These are phyloP conservation scores for Vanessa tameamea DNA, from an alignment of 1,140 invertebrate genomes.

Conservation along the genomic window DNA sequence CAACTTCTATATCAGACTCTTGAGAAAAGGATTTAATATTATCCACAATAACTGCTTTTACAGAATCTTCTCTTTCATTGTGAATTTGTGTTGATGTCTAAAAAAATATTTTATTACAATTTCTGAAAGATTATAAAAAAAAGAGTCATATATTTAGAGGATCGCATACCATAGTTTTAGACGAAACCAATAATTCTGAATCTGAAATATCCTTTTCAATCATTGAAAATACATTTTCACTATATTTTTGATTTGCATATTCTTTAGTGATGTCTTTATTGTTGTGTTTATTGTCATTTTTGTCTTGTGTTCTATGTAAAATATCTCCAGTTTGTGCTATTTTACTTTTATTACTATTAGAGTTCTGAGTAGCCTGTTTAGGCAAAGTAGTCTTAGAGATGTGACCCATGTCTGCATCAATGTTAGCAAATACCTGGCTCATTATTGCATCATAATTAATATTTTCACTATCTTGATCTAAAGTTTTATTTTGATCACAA, in stretches of 20 bases:
- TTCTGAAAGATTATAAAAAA: no score
- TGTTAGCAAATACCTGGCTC: conserved; percentile 67
- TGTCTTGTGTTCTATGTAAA: conserved; percentile 19
- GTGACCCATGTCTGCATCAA: conserved; percentile 62
- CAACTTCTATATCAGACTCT: conserved; percentile 27
- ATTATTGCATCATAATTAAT: conserved; percentile 65
- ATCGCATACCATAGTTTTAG: conserved; percentile 19
- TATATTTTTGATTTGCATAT: conserved; percentile 47
- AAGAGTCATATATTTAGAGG: not conserved
- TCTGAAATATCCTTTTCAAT: conserved; percentile 48
- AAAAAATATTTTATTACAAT: not conserved
- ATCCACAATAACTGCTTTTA: not conserved
- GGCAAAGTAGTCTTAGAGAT: conserved; percentile 34
- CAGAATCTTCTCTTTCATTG: not conserved
- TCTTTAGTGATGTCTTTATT: conserved; percentile 30
- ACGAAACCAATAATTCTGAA: conserved; percentile 18
- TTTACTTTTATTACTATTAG: not conserved
- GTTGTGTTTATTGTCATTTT: conserved; percentile 28
- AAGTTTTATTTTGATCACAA: conserved; percentile 21
- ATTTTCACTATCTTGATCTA: conserved; percentile 51
- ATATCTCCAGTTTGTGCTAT: not conserved
- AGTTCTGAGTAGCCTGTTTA: not conserved
- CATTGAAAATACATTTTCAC: conserved; percentile 67
- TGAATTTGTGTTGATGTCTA: not conserved
- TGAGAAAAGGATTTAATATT: not conserved